phyloP scores from a whole-genome alignment of 2,797 vertebrate species.

The Channallabes apus region DNA sequence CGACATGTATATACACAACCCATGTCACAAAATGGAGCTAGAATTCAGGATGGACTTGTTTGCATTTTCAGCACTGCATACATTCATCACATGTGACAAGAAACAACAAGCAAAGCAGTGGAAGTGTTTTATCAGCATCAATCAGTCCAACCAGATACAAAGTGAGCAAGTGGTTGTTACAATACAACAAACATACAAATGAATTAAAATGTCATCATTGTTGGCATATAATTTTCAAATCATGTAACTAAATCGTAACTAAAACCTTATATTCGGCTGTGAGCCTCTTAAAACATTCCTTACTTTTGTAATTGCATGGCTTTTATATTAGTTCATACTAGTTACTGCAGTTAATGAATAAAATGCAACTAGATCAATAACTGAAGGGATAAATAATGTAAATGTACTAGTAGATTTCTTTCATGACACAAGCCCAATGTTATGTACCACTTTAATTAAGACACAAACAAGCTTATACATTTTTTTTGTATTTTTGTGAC shows the following conservation, averaged over 20 bases:
- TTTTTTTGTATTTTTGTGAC: neutral
- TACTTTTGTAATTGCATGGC: neutral
- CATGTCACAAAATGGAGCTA: constrained; percentile 26
- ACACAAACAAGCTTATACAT: neutral
- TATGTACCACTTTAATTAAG: neutral
- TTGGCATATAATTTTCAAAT: constrained; percentile 15
- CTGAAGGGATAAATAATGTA: neutral
- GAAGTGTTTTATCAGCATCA: constrained; percentile 85
- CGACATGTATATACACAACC: constrained; percentile 34
- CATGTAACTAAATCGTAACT: neutral
- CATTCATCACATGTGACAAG: constrained; percentile 84
- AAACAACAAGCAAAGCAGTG: constrained; percentile 79
- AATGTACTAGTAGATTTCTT: neutral
- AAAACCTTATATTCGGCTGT: neutral
- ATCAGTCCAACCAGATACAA: constrained; percentile 79
- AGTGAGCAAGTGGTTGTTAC: constrained; percentile 74
- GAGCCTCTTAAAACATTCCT: neutral
- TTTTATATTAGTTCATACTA: neutral
- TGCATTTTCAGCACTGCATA: constrained; percentile 79
- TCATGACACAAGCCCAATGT: neutral
- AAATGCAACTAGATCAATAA: too few species aligned
- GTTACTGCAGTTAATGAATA: neutral
- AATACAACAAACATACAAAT: constrained; percentile 38
- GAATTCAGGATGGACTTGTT: constrained; percentile 81
- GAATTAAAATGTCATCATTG: neutral